Conservation (phyloP, 2,797 vertebrate species). For the Intellagama lesueurii region DNA sequence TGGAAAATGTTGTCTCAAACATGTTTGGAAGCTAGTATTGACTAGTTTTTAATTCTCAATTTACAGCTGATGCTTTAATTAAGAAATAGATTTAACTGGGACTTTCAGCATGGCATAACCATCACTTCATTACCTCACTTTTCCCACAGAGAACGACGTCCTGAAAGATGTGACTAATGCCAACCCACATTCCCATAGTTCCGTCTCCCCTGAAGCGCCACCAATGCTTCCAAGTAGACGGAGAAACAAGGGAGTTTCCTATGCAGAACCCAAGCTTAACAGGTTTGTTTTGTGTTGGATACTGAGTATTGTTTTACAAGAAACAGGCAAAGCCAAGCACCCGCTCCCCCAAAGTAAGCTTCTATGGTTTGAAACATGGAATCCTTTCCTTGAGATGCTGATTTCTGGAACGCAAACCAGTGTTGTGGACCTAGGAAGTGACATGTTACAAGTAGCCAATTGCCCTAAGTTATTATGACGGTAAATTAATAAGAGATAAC, state of each 20-base stretch:
- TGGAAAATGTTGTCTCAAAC: neutral
- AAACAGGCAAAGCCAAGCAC: neutral
- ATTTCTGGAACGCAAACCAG: neutral
- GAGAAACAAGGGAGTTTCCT: slow-evolving; percentile 50
- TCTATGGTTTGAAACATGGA: neutral
- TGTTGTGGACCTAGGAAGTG: neutral
- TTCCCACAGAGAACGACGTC: slow-evolving; percentile 59
- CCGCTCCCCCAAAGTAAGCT: neutral
- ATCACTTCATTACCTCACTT: neutral
- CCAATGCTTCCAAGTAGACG: neutral
- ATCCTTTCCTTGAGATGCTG: neutral
- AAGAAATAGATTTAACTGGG: neutral
- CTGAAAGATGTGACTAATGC: slow-evolving; percentile 68
- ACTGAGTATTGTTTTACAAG: neutral
- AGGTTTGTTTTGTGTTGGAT: slow-evolving; percentile 60
- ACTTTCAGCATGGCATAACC: neutral
- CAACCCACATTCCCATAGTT: neutral
- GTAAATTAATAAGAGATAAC: neutral
- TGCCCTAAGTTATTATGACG: neutral
- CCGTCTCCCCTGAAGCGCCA: neutral
- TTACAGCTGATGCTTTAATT: neutral
- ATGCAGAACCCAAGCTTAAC: slow-evolving; percentile 65
- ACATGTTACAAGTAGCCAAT: neutral
- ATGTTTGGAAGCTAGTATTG: neutral
- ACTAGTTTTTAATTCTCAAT: neutral